These are phyloP conservation scores for Melangyna quadrimaculata DNA, from an alignment of 2,888 invertebrate genomes.

Conservation along the genomic window DNA sequence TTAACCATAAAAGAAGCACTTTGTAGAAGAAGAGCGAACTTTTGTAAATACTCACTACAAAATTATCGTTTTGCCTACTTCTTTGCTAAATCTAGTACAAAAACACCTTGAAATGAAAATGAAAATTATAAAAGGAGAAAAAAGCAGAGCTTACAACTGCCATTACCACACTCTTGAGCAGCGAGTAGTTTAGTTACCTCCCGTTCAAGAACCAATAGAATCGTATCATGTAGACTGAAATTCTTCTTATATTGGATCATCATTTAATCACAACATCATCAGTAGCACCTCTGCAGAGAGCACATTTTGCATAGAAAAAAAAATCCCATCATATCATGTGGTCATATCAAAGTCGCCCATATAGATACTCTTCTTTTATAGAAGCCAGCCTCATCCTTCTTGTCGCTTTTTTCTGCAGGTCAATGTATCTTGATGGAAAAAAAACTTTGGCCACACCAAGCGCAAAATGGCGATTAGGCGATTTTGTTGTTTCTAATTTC, in stretches of 20 bases:
- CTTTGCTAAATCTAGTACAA: constrained; percentile 22
- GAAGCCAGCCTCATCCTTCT: neutral
- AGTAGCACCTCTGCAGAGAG: constrained; percentile 27
- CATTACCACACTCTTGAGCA: constrained; percentile 1
- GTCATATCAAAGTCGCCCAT: constrained; percentile 48
- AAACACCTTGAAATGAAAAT: constrained; percentile 73
- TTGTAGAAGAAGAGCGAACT: neutral
- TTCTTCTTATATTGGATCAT: constrained; percentile 35
- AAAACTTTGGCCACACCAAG: constrained; percentile 21
- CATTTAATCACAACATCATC: constrained; percentile 16
- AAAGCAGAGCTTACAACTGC: neutral
- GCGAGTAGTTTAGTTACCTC: neutral
- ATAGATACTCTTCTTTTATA: constrained; percentile 12
- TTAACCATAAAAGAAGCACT: constrained; percentile 55
- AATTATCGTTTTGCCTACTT: constrained; percentile 14
- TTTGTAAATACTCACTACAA: constrained; percentile 4
- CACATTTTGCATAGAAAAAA: neutral
- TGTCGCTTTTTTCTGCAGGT: constrained; percentile 30
- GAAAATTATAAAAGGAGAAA: constrained; percentile 69
- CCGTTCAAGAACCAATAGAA: constrained; percentile 47
- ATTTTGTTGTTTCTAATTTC: constrained; percentile 20
- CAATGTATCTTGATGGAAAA: constrained; percentile 52
- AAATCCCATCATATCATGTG: constrained; percentile 42
- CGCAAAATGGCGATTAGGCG: neutral
- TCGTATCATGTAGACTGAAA: constrained; percentile 21